Percentiles rank a stretch among this genome's conserved stretches.
These are phyloP conservation scores for Euspilapteryx auroguttella DNA, from an alignment of 2,888 invertebrate species.

Conservation along the genomic window DNA sequence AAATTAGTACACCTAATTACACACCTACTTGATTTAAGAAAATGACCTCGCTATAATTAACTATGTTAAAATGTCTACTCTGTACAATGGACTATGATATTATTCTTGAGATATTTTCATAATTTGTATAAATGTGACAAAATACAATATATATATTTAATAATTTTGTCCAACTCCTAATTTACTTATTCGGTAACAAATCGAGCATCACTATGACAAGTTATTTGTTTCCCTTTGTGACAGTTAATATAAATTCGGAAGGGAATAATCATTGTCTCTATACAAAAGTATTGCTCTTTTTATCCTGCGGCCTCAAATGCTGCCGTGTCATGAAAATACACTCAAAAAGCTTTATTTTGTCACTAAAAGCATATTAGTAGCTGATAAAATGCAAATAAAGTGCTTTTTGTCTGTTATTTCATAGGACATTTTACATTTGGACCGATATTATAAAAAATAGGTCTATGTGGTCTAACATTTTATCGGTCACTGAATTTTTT, in stretches of 20 bases:
- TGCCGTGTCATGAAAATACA: constrained; percentile 26
- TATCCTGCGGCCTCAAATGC: constrained; percentile 33
- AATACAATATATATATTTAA: constrained; percentile 36
- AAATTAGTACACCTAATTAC: constrained; percentile 46
- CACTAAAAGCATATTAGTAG: constrained; percentile 10
- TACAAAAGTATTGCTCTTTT: constrained; percentile 13
- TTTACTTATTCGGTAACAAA: constrained; percentile 53
- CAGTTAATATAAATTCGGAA: too few relatives aligned
- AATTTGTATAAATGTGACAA: constrained; percentile 58
- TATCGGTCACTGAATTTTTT: too few relatives aligned
- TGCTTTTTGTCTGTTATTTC: too few relatives aligned
- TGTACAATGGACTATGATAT: constrained; percentile 56
- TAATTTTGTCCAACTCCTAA: constrained; percentile 35
- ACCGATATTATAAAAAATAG: too few relatives aligned
- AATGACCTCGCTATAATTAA: constrained; percentile 33
- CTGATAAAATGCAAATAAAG: too few relatives aligned
- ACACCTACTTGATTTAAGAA: constrained; percentile 44
- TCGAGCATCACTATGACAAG: constrained; percentile 45
- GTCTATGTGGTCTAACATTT: too few relatives aligned
- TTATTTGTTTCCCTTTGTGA: constrained; percentile 54
- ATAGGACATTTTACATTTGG: too few relatives aligned
- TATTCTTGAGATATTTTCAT: constrained; percentile 48
- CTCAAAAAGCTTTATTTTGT: constrained; percentile 1
- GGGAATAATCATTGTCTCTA: too few relatives aligned
- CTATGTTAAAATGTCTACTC: constrained; percentile 45